Base-by-base conservation (phyloP, 1,140 invertebrate species). In the Myzus persicae region DNA sequence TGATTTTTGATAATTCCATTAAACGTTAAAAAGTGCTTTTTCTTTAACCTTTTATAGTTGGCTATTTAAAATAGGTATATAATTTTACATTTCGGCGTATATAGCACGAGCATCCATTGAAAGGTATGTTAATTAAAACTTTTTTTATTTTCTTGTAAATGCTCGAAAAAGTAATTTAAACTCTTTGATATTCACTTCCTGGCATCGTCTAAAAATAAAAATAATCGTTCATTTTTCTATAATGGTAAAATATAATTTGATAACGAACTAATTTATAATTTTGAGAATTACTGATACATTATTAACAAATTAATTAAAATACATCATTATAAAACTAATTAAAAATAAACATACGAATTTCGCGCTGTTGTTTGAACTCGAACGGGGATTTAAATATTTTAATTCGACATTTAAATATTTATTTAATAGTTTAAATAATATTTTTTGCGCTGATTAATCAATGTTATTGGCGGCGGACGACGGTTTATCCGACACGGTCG, bases 271-370 rank as follows among this genome's bases (percentile, higher is more conserved):
- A 90, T 90, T 67, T 59, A 67, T 67, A 59, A 67, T 42, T 90
- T 90, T 18, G 14, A 40, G 38, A 91, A 59, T 67, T 48, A 92
- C 42, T 82, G 36, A 82, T 92, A 81, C 42, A 92, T 92, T 81
- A 92, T 48, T 46, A 82, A 82, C 44, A 67, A 76, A 92, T 92
- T 82, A 81, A 92, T 92, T 76, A 92, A 82, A 81, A 92, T 82
- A 92, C 44, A 46, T 92, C 90, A 92, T 92, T n/a, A 82, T 22
- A 81, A 92, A 81, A 82, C 76, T 92, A 92, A 92, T 92, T 92
- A 92, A 81, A 92, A 92, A 92, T 92, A 92, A 92, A 92, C 90
- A 92, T n/a, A 81, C 46, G 67, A 6, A 92, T 92, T 91, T 82
- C 42, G 59, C 36, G n/a, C 42, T 2, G 76, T 92, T 76, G 42